Conservation (phyloP, 1,140 invertebrate species). For the Eumaeus atala region DNA sequence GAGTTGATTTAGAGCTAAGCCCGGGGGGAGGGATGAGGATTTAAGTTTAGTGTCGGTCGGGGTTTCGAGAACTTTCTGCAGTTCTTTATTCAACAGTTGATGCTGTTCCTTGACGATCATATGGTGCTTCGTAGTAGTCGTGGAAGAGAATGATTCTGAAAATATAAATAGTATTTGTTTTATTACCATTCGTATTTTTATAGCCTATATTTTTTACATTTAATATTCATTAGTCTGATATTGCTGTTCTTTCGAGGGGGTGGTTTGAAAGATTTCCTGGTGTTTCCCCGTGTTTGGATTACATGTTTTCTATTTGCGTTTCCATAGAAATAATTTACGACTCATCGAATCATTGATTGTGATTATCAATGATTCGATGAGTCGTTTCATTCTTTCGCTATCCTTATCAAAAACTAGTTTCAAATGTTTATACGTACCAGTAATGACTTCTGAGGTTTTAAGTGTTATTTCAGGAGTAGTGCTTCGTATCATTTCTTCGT, state of each 20-base stretch:
- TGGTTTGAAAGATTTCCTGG: no score
- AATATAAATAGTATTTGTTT: conserved; percentile 15
- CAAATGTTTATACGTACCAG: conserved; percentile 38
- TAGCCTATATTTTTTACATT: no score
- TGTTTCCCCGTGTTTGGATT: no score
- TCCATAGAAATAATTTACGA: no score
- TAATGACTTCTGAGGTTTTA: conserved; percentile 63
- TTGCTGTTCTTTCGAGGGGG: no score
- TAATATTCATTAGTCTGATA: no score
- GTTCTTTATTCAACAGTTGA: conserved; percentile 50
- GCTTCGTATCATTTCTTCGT: conserved; percentile 80
- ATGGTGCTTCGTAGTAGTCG: conserved; percentile 62
- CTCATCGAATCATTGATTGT: no score
- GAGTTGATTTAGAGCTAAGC: conserved; percentile 71
- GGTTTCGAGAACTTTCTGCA: conserved; percentile 54
- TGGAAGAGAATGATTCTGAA: conserved; percentile 72
- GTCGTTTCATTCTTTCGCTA: no score
- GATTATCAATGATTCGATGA: no score
- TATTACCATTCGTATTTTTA: neutral
- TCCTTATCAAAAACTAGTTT: neutral
- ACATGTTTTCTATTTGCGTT: no score
- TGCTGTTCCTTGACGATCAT: conserved; percentile 57
- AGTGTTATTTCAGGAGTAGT: conserved; percentile 74
- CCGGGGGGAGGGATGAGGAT: conserved; percentile 80
- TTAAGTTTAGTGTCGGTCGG: conserved; percentile 76